These are phyloP conservation scores for Argyresthia goedartella DNA, from an alignment of 2,888 invertebrate genomes.

Conservation along the genomic window DNA sequence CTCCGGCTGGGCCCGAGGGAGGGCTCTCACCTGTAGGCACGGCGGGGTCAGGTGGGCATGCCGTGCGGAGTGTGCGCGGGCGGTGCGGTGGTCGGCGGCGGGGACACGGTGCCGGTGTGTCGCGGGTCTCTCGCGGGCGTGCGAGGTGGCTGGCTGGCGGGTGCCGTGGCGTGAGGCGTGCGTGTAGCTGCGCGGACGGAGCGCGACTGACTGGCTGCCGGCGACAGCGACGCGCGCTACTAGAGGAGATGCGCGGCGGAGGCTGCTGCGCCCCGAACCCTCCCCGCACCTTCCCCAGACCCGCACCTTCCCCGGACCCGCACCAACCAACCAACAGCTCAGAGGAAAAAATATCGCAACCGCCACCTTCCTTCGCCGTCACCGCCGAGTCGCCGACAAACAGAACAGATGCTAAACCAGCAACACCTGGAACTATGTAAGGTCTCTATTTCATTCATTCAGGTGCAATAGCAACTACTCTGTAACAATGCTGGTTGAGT, in stretches of 20 bases:
- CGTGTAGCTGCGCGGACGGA: slow-evolving; percentile 23
- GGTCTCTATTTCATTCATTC: too few relatives aligned
- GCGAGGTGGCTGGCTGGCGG: too few relatives aligned
- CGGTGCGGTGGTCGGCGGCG: slow-evolving; percentile 15
- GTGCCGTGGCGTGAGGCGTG: slow-evolving; percentile 15
- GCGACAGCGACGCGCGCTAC: not conserved
- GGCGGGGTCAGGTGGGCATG: slow-evolving; percentile 44
- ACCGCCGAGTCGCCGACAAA: too few relatives aligned
- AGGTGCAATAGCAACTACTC: too few relatives aligned
- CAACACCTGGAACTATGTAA: too few relatives aligned
- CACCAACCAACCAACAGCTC: slow-evolving; percentile 7
- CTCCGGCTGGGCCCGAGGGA: not conserved
- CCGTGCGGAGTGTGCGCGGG: slow-evolving; percentile 21
- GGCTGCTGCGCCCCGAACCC: slow-evolving; percentile 28
- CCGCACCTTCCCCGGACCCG: slow-evolving; percentile 8
- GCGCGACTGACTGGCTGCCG: slow-evolving; percentile 30
- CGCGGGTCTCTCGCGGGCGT: too few relatives aligned
- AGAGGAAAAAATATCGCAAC: not conserved
- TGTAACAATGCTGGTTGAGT: too few relatives aligned
- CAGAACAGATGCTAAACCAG: too few relatives aligned
- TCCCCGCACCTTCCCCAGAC: slow-evolving; percentile 6
- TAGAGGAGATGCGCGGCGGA: slow-evolving; percentile 23
- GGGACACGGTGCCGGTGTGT: too few relatives aligned
- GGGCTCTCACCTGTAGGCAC: not conserved
- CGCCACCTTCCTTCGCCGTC: not conserved